Evolutionary conservation across 1,140 invertebrate genomes (phyloP), one percentile per base, ranked within the genome.

Genomic region (Zaprionus lachaisei): DNA sequence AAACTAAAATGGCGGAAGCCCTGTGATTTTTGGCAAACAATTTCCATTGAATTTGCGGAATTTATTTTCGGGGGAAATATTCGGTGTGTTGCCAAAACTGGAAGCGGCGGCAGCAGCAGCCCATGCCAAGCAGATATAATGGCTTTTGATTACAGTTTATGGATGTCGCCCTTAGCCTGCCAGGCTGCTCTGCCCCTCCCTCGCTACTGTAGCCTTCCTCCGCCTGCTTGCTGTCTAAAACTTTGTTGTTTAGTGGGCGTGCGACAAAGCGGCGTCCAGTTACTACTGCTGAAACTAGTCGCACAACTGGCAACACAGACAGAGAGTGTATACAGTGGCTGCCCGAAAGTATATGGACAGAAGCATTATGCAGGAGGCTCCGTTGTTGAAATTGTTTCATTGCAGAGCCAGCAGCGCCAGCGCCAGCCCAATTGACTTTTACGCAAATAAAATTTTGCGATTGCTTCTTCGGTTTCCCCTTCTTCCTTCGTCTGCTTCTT

Each of bases 121-220:
- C 72, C 66, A 56, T 57, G 62, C 72, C 84, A 73, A 81, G 75
- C 76, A 85, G 76, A 90, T 87, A 90, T 90, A 90, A 90, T 90
- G 81, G 85, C 85, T 90, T 90, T 90, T 90, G 85, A 90, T 90
- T 90, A 91, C 85, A 90, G 81, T 90, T 91, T 90, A 90, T 90
- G 81, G 85, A 85, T 85, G 86, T 91, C 85, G 85, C 85, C 85
- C 81, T 85, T 90, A 77, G 85, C 85, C 75, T 69, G 73, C 81
- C 31, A 11, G 31, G 60, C 22, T 11, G 1, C 68, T 49, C 17
- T 9, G 38, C 64, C 34, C 5, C n/a, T 1, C n/a, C 12, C 55
- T 6, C 7, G 24, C 3, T 24, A 24, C 24, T 24, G 24, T 24
- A 37, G 6, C 20, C 31, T 5, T 11, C 12, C 7, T 7, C 60